phyloP scores from a whole-genome alignment of 2,797 vertebrate species.

The Poeciliopsis infans region DNA sequence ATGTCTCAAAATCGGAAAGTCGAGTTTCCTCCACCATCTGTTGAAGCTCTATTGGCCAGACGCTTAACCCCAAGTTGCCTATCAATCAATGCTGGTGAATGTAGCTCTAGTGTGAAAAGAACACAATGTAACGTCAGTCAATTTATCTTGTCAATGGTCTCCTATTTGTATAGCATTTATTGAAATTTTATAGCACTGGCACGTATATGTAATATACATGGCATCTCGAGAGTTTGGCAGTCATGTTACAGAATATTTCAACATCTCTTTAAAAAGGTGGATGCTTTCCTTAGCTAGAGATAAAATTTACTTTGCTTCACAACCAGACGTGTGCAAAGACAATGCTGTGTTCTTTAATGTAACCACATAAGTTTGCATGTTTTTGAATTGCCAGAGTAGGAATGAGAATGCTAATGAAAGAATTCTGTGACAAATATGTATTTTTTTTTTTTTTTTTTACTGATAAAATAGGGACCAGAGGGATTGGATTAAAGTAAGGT shows the following conservation, averaged over 20 bases:
- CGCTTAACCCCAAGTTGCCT: background rate
- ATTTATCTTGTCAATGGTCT: background rate
- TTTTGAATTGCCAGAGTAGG: background rate
- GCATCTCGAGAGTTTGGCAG: background rate
- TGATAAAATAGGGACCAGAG: background rate
- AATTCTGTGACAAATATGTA: background rate
- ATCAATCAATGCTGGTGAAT: background rate
- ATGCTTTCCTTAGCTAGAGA: background rate
- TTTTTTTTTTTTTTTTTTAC: background rate
- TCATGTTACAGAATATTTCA: background rate
- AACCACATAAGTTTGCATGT: background rate
- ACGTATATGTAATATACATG: background rate
- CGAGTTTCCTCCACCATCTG: background rate
- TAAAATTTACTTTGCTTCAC: background rate
- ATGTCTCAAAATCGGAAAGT: background rate
- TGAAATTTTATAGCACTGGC: background rate
- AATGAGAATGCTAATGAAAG: background rate
- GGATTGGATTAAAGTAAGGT: background rate
- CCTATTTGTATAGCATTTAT: background rate
- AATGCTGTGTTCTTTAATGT: background rate
- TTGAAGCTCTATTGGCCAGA: background rate
- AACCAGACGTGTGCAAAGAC: background rate
- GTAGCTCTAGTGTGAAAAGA: background rate
- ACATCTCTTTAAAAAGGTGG: background rate
- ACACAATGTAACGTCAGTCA: background rate